Percentiles rank a stretch among this genome's conserved stretches.
phyloP scores from a whole-genome alignment of 2,113 vertebrate genomes.

The Calyptommatus sinebrachiatus region DNA sequence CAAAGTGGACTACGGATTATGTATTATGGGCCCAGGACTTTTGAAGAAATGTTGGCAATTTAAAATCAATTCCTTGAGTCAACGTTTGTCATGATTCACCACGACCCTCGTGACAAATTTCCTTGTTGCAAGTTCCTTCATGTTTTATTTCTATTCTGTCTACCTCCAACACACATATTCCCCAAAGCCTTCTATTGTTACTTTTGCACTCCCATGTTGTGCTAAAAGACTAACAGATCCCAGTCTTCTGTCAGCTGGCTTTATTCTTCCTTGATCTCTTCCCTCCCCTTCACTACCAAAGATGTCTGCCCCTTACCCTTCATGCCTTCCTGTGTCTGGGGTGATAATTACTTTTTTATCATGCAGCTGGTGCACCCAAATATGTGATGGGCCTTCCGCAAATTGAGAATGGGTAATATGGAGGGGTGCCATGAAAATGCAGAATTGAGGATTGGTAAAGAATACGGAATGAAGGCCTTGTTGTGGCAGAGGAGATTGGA shows the following conservation, averaged over 20 bases:
- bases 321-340: conserved; percentile 56
- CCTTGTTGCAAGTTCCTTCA: conserved; percentile 4
- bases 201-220: conserved; percentile 49
- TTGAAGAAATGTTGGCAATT: not conserved
- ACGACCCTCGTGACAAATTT: conserved; percentile 52
- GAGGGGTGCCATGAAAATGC: conserved; percentile 46
- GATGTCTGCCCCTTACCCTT: conserved; percentile 48
- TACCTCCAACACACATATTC: conserved; percentile 51
- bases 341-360: conserved; percentile 63
- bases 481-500: not conserved
- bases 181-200: conserved; percentile 48
- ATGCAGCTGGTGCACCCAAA: conserved; percentile 55
- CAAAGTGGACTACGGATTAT: not conserved
- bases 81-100: conserved; percentile 33
- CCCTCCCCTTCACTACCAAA: conserved; percentile 30
- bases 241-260: conserved; percentile 54
- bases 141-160: conserved; percentile 6
- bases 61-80: conserved; percentile 42
- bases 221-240: conserved; percentile 68
- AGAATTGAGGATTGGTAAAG: not conserved
- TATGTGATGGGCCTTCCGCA: conserved; percentile 24
- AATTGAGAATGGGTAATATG: conserved; percentile 52
- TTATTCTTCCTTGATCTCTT: conserved; percentile 48
- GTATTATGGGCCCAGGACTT: conserved; percentile 17
- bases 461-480: conserved; percentile 1